Conservation (phyloP, 1,140 invertebrate genomes). For the Calephelis nemesis region DNA sequence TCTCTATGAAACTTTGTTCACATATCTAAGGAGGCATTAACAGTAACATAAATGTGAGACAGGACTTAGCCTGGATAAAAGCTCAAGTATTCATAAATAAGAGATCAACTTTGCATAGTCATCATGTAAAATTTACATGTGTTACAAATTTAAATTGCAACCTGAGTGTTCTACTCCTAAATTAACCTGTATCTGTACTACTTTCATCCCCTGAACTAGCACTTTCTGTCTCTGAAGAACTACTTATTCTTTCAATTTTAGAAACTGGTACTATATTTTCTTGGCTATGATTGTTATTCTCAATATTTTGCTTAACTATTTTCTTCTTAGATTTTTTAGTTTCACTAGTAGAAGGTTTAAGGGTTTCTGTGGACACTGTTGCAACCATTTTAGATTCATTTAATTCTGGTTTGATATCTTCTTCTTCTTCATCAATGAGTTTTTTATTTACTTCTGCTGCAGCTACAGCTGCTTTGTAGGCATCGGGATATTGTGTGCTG, state of each 20-base stretch:
- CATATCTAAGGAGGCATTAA: too few relatives aligned
- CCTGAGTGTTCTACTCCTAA: not conserved
- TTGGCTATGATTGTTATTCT: conserved; percentile 32
- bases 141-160: too few relatives aligned
- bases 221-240: conserved; percentile 68
- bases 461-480: conserved; percentile 85
- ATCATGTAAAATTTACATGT: too few relatives aligned
- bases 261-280: conserved; percentile 25
- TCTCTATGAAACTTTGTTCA: too few relatives aligned
- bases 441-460: conserved; percentile 80
- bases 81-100: too few relatives aligned
- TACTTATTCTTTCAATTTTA: conserved; percentile 51
- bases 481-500: conserved; percentile 90
- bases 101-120: too few relatives aligned
- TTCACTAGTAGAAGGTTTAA: conserved; percentile 63
- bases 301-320: conserved; percentile 33
- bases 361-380: conserved; percentile 74
- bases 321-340: conserved; percentile 56
- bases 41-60: too few relatives aligned
- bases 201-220: conserved; percentile 67
- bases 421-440: conserved; percentile 79
- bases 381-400: conserved; percentile 70
- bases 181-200: conserved; percentile 63
- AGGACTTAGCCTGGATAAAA: too few relatives aligned
- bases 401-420: conserved; percentile 41